Evolutionary conservation across 2,113 vertebrate genomes (phyloP).

Genomic region (Grallaria varia): DNA sequence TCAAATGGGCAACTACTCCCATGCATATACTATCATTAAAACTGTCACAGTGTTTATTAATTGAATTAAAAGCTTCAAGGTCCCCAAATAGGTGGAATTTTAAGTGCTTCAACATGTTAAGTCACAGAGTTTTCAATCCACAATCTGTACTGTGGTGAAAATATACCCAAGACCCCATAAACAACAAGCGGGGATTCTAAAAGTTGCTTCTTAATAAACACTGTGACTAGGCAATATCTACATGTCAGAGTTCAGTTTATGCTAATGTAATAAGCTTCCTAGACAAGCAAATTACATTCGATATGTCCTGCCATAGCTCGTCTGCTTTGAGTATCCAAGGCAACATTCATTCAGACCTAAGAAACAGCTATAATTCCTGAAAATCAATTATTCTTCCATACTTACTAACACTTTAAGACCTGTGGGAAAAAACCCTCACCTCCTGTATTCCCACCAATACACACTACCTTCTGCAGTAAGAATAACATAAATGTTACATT

Average conservation of each 20-base stretch:
- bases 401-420: neutral
- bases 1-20: neutral
- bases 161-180: neutral
- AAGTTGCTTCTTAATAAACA: too few relatives aligned
- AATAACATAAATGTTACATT: neutral
- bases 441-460: neutral
- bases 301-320: neutral
- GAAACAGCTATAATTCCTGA: neutral
- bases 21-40: neutral
- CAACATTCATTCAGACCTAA: neutral
- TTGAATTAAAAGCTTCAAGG: neutral
- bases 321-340: neutral
- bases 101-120: neutral
- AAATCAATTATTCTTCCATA: neutral
- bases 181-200: neutral
- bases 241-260: too few relatives aligned
- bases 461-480: neutral
- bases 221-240: too few relatives aligned
- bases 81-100: neutral
- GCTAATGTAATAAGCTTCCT: neutral
- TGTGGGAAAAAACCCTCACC: neutral
- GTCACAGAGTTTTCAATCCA: neutral
- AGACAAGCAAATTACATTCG: neutral
- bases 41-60: neutral
- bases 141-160: neutral